Evolutionary conservation across 2,113 vertebrate species (phyloP).

Genomic region (Ginglymostoma cirratum): DNA sequence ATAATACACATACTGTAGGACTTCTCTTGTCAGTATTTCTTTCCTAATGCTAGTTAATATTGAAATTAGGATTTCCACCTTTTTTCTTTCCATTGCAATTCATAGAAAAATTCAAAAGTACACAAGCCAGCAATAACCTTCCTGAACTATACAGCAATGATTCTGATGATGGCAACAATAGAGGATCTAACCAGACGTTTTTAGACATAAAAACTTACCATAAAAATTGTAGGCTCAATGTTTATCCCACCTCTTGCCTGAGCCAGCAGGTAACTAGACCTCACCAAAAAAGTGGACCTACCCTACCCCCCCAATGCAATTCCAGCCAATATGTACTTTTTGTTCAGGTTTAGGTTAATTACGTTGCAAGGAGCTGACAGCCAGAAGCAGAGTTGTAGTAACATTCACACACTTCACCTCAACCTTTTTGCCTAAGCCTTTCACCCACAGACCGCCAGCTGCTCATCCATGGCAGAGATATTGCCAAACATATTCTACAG

Average conservation of each 20-base stretch:
- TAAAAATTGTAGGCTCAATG: not conserved
- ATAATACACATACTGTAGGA: not conserved
- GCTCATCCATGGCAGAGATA: too few species aligned
- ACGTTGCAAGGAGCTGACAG: not conserved
- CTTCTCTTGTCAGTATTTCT: not conserved
- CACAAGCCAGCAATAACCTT: not conserved
- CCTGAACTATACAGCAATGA: not conserved
- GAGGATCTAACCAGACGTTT: not conserved
- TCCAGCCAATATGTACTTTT: not conserved
- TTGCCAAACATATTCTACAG: too few species aligned
- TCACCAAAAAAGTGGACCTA: not conserved
- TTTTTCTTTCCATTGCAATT: not conserved
- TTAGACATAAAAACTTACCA: not conserved
- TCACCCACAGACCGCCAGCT: too few species aligned
- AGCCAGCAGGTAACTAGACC: not conserved
- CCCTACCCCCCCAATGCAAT: not conserved
- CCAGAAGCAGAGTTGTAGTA: not conserved
- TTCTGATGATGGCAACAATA: not conserved
- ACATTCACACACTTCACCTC: too few species aligned
- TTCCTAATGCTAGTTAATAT: not conserved
- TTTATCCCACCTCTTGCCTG: not conserved
- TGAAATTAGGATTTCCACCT: not conserved
- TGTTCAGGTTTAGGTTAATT: not conserved
- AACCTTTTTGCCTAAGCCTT: too few species aligned
- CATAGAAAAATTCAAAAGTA: not conserved